These are phyloP conservation scores for Drosophila nigritarsus DNA, from an alignment of 2,888 invertebrate species.

Conservation along the genomic window DNA sequence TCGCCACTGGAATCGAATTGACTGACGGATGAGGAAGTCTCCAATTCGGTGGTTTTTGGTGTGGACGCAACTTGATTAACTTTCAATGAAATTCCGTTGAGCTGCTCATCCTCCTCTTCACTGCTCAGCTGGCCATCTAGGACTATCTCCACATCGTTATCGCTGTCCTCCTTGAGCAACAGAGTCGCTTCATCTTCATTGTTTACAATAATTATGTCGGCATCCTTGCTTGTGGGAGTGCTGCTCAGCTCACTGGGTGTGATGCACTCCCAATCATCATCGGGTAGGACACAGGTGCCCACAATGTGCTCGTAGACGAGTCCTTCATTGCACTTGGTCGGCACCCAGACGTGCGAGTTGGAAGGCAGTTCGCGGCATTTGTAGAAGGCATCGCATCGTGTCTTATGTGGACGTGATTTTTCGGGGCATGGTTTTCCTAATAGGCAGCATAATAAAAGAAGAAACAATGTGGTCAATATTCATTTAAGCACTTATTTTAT, in stretches of 20 bases:
- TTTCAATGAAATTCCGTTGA: background rate
- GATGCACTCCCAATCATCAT: conserved; percentile 85
- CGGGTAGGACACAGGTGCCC: conserved; percentile 84
- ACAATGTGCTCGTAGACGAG: conserved; percentile 83
- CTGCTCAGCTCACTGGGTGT: conserved; percentile 61
- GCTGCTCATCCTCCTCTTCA: conserved; percentile 63
- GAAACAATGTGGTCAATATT: conserved; percentile 3
- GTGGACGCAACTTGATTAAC: background rate
- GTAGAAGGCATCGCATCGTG: conserved; percentile 84
- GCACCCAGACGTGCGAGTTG: conserved; percentile 83
- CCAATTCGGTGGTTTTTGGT: conserved; percentile 28
- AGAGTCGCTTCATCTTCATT: conserved; percentile 60
- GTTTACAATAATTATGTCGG: conserved; percentile 68
- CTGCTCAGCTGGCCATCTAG: conserved; percentile 60
- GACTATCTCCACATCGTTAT: conserved; percentile 73
- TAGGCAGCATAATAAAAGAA: background rate
- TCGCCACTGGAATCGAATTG: conserved; percentile 82
- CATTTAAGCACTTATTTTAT: background rate
- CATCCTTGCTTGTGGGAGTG: conserved; percentile 32
- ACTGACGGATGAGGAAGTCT: conserved; percentile 44
- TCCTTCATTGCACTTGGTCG: conserved; percentile 82
- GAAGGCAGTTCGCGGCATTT: conserved; percentile 81
- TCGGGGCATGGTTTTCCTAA: conserved; percentile 84
- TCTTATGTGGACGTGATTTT: conserved; percentile 82
- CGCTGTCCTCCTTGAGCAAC: conserved; percentile 47